phyloP scores from a whole-genome alignment of 1,140 invertebrate genomes.

The Megathymus violae region DNA sequence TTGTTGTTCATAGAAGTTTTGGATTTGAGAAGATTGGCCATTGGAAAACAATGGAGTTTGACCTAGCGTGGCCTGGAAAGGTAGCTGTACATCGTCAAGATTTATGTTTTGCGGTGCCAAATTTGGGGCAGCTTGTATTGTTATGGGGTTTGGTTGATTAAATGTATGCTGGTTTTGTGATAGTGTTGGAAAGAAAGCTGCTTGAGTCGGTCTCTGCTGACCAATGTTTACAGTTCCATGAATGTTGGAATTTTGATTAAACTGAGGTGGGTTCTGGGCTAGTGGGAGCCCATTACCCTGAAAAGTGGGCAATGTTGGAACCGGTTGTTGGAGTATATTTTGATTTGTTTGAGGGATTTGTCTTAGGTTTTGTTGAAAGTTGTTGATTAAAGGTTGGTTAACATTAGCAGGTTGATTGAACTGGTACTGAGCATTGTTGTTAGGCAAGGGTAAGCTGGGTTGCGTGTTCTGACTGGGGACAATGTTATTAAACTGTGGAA shows the following conservation, averaged over 20 bases:
- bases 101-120: conserved; percentile 54
- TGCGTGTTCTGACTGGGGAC: conserved; percentile 60
- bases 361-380: conserved; percentile 60
- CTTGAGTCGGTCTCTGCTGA: conserved; percentile 69
- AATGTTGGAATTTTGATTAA: conserved; percentile 59
- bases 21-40: conserved; percentile 80
- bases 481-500: conserved; percentile 62
- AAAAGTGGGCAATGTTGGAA: conserved; percentile 64
- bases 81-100: conserved; percentile 46
- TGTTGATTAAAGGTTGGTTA: conserved; percentile 56
- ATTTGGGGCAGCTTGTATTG: conserved; percentile 74
- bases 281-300: conserved; percentile 57
- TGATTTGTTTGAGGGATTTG: conserved; percentile 58
- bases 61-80: conserved; percentile 71
- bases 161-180: conserved; percentile 61
- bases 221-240: conserved; percentile 56
- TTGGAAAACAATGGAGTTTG: conserved; percentile 81
- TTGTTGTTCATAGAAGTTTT: conserved; percentile 86
- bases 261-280: conserved; percentile 51
- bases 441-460: conserved; percentile 49
- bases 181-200: conserved; percentile 77
- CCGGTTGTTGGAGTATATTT: conserved; percentile 61
- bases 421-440: conserved; percentile 60
- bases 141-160: conserved; percentile 68
- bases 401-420: conserved; percentile 51